Base-by-base conservation (phyloP, 2,797 vertebrate species). In the Phataginus tetradactyla region DNA sequence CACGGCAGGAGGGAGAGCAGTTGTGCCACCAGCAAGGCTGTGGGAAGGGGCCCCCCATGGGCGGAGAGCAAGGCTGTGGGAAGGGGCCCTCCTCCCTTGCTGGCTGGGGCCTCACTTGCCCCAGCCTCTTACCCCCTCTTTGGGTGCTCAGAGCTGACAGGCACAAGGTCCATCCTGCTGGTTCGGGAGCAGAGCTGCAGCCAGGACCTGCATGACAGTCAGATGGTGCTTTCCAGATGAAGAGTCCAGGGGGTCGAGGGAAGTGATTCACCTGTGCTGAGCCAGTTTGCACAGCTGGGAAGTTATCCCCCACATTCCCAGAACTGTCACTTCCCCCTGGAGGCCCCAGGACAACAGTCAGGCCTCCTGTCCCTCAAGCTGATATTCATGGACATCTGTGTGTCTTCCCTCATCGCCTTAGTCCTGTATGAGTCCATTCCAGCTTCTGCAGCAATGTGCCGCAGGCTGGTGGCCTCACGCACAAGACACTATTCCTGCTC, bases 31-130 rank as follows among this genome's bases (percentile, higher is more conserved):
- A 21, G 27, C 0, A 0, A 18, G 53, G 15, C 53, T 68, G 71
- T 32, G 2, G 71, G 10, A 53, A 55, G 27, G 25, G 13, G 3
- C 27, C 55, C n/a, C 39, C 39, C 5, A 8, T 0, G 0, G 0
- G 57, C 0, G 1, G 45, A 10, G 45, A 11, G 45, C 45, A 45
- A 11, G 45, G 9, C 10, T 1, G 45, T 11, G 11, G 45, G 45
- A 45, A 45, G 45, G 45, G 11, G 45, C 45, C 45, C 45, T 45
- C 45, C 45, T 45, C 11, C 45, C 45, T 45, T 45, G 45, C 45
- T 9, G 45, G 45, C 45, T 9, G 10, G 45, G 45, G 45, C 45
- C 45, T 45, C 45, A 45, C 45, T 12, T 45, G 45, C 45, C 45
- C 45, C 45, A 42, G 23, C 37, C 64, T 25, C 21, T 21, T 15